Evolutionary conservation across 2,113 vertebrate species (phyloP).

Genomic region (Antigone vipio): DNA sequence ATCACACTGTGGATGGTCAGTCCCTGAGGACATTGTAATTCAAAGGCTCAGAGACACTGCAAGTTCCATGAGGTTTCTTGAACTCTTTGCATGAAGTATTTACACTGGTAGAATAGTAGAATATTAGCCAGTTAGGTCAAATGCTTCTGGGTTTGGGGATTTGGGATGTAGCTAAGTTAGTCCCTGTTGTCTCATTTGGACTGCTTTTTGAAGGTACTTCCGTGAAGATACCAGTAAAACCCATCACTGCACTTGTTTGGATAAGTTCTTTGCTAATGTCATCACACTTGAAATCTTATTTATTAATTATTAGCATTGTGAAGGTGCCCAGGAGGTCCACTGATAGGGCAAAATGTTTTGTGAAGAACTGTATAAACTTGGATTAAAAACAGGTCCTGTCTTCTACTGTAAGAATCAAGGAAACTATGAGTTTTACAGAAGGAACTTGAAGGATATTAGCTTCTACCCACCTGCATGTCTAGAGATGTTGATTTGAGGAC

Average conservation of each 20-base stretch:
- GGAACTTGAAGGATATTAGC: neutral
- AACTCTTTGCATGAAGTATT: neutral
- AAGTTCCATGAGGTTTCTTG: neutral
- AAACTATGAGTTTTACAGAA: neutral
- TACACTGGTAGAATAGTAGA: neutral
- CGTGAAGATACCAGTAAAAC: neutral
- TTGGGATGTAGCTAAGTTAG: neutral
- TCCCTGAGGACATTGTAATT: neutral
- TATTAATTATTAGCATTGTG: neutral
- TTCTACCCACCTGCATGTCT: neutral
- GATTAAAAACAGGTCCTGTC: neutral
- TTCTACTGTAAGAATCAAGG: neutral
- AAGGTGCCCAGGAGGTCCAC: neutral
- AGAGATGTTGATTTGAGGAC: neutral
- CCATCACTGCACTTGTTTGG: neutral
- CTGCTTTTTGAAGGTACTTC: neutral
- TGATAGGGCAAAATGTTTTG: neutral
- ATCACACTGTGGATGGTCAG: neutral
- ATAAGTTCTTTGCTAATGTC: neutral
- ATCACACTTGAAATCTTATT: neutral
- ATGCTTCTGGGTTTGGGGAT: neutral
- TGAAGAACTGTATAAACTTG: neutral
- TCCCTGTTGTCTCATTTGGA: neutral
- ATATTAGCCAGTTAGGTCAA: neutral
- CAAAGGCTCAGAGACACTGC: neutral